phyloP scores from a whole-genome alignment of 2,888 invertebrate species.

The Cylloceria caligata region DNA sequence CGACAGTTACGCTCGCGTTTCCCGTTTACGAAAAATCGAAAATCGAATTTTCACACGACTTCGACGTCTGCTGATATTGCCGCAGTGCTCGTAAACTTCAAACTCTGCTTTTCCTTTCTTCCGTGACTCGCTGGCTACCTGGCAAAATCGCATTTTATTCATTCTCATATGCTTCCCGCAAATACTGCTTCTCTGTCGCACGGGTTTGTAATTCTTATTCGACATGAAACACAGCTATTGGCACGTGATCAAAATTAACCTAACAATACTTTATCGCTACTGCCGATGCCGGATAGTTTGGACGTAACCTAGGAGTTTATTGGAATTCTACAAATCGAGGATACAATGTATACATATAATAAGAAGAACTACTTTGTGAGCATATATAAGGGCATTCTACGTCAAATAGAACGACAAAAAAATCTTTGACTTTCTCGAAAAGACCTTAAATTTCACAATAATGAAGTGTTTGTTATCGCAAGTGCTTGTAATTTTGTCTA shows the following conservation, averaged over 20 bases:
- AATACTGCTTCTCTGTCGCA: constrained; percentile 1
- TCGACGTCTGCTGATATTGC: not conserved
- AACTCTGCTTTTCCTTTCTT: not conserved
- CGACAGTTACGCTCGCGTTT: constrained; percentile 35
- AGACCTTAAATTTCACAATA: too few relatives aligned
- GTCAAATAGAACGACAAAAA: not conserved
- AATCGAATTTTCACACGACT: constrained; percentile 48
- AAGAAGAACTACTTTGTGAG: not conserved
- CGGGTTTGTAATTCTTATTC: constrained; percentile 41
- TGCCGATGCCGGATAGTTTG: constrained; percentile 3
- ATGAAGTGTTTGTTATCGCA: too few relatives aligned
- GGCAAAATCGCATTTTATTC: constrained; percentile 26
- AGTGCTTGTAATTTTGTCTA: too few relatives aligned
- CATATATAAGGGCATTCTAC: not conserved
- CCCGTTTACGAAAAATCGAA: constrained; percentile 22
- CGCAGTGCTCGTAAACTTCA: constrained; percentile 24
- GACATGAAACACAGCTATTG: constrained; percentile 31
- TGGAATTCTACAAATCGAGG: constrained; percentile 1
- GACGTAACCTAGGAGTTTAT: not conserved
- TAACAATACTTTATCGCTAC: constrained; percentile 57
- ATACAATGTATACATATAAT: not conserved
- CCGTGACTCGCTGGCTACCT: constrained; percentile 15
- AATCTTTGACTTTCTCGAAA: not conserved
- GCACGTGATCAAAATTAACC: constrained; percentile 52
- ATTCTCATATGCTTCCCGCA: constrained; percentile 29